phyloP scores from a whole-genome alignment of 2,113 vertebrate genomes.

The Choloepus hoffmanni region DNA sequence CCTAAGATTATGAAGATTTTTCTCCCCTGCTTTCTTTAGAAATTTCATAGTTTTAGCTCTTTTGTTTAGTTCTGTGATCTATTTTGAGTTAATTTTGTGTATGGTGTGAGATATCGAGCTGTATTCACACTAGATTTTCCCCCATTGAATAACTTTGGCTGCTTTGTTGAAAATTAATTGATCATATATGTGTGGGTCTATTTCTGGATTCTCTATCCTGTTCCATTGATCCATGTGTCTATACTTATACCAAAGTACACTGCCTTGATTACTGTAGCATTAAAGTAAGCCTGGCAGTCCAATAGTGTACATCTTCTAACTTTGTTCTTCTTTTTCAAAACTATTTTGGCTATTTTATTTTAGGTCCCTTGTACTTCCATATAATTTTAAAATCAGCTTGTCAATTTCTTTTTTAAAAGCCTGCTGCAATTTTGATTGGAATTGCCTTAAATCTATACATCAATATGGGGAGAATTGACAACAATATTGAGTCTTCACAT shows the following conservation, averaged over 20 bases:
- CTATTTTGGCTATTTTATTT: no score
- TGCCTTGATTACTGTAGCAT: background rate
- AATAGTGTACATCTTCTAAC: background rate
- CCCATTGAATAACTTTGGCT: background rate
- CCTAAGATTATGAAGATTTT: background rate
- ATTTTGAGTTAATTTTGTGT: background rate
- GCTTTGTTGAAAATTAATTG: background rate
- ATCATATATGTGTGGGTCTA: background rate
- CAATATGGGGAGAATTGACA: no score
- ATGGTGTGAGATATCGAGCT: background rate
- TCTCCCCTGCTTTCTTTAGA: conserved; percentile 11
- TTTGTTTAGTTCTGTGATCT: background rate
- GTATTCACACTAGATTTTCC: background rate
- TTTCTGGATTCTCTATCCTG: background rate
- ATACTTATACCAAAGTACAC: background rate
- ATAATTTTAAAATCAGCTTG: no score
- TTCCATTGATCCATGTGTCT: background rate
- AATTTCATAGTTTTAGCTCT: conserved; percentile 38
- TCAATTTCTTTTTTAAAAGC: no score
- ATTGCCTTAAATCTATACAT: no score
- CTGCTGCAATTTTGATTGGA: no score
- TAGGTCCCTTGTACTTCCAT: no score
- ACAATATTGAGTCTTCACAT: background rate
- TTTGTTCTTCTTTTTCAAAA: background rate
- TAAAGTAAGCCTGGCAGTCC: conserved; percentile 2